These are phyloP conservation scores for Pangasius mekongensis DNA, from an alignment of 2,797 vertebrate species.

Conservation along the genomic window DNA sequence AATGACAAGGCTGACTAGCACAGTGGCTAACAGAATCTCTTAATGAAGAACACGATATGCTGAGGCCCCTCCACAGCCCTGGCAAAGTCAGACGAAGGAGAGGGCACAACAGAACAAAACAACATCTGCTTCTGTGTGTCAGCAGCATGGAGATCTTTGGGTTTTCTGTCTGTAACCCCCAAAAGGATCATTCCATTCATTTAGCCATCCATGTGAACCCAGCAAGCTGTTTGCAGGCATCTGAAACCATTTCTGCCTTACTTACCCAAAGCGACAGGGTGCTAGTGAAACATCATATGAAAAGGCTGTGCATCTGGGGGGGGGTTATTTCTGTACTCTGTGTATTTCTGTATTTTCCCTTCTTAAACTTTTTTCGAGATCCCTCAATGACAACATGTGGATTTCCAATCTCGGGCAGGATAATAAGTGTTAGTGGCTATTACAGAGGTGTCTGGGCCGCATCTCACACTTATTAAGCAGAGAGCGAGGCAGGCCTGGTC, in stretches of 20 bases:
- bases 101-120: slow-evolving; percentile 50
- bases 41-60: slow-evolving; percentile 47
- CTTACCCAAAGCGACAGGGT: slow-evolving; percentile 40
- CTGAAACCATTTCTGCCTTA: slow-evolving; percentile 45
- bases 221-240: slow-evolving; percentile 56
- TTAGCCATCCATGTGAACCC: slow-evolving; percentile 53
- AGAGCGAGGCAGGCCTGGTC: slow-evolving; percentile 55
- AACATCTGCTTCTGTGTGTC: slow-evolving; percentile 49
- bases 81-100: slow-evolving; percentile 55
- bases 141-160: slow-evolving; percentile 14
- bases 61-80: slow-evolving; percentile 30
- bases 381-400: slow-evolving; percentile 66
- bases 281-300: slow-evolving; percentile 31
- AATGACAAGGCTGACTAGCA: slow-evolving; percentile 45
- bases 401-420: slow-evolving; percentile 64
- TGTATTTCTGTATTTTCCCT: slow-evolving; percentile 24
- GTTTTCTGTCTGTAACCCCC: slow-evolving; percentile 40
- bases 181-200: slow-evolving; percentile 51
- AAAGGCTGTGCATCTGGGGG: slow-evolving; percentile 18
- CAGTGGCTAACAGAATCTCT: slow-evolving; percentile 44
- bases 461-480: slow-evolving; percentile 71
- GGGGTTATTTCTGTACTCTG: slow-evolving; percentile 34
- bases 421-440: slow-evolving; percentile 71
- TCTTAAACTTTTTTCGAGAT: slow-evolving; percentile 46
- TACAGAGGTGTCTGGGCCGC: slow-evolving; percentile 60